These are phyloP conservation scores for Dysmachus trigonus DNA, from an alignment of 2,888 invertebrate species.

Conservation along the genomic window DNA sequence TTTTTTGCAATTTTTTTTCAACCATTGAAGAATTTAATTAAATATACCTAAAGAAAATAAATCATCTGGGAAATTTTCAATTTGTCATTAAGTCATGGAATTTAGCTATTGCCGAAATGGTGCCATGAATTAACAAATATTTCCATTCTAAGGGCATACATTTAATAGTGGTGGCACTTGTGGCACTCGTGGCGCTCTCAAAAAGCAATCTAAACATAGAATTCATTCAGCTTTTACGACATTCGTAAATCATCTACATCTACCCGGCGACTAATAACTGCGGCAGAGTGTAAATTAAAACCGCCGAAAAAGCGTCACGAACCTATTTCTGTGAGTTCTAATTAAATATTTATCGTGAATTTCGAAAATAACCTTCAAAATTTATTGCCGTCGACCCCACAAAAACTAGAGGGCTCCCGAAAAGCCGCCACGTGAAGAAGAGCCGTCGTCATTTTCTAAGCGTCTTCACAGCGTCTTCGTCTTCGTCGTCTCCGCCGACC, in stretches of 20 bases:
- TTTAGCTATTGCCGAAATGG: not conserved
- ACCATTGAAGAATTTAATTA: not conserved
- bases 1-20: not conserved
- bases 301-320: not conserved
- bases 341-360: not conserved
- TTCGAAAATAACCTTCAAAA: constrained; percentile 25
- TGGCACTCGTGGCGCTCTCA: not conserved
- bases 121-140: not conserved
- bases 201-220: not conserved
- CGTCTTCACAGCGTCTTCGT: constrained; percentile 3
- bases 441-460: not conserved
- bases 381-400: not conserved
- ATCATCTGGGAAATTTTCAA: not conserved
- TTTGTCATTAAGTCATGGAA: not conserved
- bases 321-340: constrained; percentile 10
- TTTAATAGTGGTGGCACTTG: not conserved
- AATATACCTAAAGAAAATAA: not conserved
- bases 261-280: not conserved
- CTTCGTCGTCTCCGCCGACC: not conserved
- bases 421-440: not conserved
- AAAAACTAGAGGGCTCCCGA: not conserved
- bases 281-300: constrained; percentile 11
- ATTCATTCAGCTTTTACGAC: not conserved
- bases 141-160: not conserved
- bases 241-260: not conserved